These are phyloP conservation scores for Spinibarbus caldwelli DNA, from an alignment of 2,797 vertebrate species.

Conservation along the genomic window DNA sequence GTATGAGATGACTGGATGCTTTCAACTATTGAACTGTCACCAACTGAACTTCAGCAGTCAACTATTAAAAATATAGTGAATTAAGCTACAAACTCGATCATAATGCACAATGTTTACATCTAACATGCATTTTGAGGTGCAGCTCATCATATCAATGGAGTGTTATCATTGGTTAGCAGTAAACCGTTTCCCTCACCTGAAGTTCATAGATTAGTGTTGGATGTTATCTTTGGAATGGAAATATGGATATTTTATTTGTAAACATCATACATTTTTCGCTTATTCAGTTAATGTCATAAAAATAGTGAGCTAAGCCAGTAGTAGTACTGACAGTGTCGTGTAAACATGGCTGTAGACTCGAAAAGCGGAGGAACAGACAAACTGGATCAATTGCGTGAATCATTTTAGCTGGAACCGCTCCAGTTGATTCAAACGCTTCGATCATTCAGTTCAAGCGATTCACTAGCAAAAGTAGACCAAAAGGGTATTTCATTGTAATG, in stretches of 20 bases:
- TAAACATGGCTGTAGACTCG: not conserved
- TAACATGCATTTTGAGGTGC: not conserved
- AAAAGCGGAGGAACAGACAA: not conserved
- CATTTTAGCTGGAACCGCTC: not conserved
- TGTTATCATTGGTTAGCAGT: too few relatives aligned
- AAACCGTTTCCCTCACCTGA: too few relatives aligned
- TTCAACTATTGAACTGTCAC: not conserved
- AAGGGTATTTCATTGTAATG: not conserved
- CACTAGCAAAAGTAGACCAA: not conserved
- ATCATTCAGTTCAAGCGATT: not conserved
- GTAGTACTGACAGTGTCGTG: not conserved
- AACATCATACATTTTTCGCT: too few relatives aligned
- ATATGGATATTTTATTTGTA: not conserved
- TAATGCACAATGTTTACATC: not conserved
- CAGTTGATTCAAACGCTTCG: not conserved
- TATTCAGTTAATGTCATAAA: not conserved
- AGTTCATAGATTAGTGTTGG: too few relatives aligned
- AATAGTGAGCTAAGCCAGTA: not conserved
- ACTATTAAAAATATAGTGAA: not conserved
- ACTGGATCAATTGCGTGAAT: not conserved
- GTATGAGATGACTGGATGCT: not conserved
- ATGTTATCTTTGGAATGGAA: too few relatives aligned
- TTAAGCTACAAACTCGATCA: not conserved
- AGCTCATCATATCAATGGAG: too few relatives aligned
- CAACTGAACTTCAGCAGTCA: not conserved